phyloP scores from a whole-genome alignment of 2,888 invertebrate species.

The Phengaris arion region DNA sequence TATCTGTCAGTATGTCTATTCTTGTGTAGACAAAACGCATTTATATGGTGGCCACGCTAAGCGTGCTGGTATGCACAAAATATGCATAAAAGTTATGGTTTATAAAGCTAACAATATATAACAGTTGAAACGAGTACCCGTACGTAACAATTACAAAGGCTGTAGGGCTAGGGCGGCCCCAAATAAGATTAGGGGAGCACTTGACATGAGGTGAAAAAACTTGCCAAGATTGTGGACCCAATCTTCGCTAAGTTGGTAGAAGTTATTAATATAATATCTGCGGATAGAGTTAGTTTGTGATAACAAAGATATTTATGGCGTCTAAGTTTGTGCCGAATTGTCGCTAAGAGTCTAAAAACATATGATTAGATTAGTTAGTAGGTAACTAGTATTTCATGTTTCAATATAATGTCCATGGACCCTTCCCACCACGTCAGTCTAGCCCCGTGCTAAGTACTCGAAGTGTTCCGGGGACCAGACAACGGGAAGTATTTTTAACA shows the following conservation, averaged over 20 bases:
- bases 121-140: constrained; percentile 1
- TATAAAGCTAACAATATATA: constrained; percentile 11
- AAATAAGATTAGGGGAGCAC: constrained; percentile 6
- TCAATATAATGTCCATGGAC: too few relatives aligned
- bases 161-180: background rate
- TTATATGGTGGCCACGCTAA: too few relatives aligned
- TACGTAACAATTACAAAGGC: constrained; percentile 25
- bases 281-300: background rate
- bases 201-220: constrained; percentile 3
- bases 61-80: background rate
- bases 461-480: too few relatives aligned
- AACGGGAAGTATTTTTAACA: too few relatives aligned
- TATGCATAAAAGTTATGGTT: background rate
- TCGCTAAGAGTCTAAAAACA: too few relatives aligned
- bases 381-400: too few relatives aligned
- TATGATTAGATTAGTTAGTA: too few relatives aligned
- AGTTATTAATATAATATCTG: background rate
- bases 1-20: too few relatives aligned
- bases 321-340: too few relatives aligned
- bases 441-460: too few relatives aligned
- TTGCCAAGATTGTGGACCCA: constrained; percentile 8
- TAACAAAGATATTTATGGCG: background rate
- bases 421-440: too few relatives aligned
- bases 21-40: too few relatives aligned
- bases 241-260: constrained; percentile 34